phyloP scores from a whole-genome alignment of 2,888 invertebrate species.

The Lepas anatifera region DNA sequence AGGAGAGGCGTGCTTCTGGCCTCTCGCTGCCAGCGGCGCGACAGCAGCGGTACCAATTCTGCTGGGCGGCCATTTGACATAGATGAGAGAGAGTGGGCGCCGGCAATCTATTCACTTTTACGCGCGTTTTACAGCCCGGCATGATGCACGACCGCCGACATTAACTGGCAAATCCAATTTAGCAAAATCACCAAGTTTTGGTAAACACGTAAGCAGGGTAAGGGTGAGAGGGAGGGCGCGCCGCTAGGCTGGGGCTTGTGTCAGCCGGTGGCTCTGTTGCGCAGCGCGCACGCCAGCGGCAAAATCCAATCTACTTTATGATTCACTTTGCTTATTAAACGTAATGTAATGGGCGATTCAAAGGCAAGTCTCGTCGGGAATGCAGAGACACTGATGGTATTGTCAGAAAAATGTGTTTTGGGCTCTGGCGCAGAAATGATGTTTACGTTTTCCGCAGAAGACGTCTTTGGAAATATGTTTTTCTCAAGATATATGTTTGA shows the following conservation, averaged over 20 bases:
- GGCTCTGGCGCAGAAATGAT: too few species aligned
- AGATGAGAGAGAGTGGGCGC: not conserved
- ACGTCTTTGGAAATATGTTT: too few species aligned
- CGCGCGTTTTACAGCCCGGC: not conserved
- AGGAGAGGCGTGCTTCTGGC: too few species aligned
- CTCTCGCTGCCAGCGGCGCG: too few species aligned
- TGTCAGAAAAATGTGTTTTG: too few species aligned
- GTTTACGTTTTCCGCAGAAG: too few species aligned
- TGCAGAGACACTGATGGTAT: too few species aligned
- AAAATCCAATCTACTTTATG: conserved; percentile 11
- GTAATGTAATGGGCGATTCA: conserved; percentile 9
- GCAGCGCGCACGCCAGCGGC: not conserved
- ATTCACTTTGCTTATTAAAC: conserved; percentile 12
- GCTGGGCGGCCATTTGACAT: too few species aligned
- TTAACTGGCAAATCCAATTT: conserved; percentile 9
- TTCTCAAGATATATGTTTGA: too few species aligned
- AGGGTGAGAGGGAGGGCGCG: too few species aligned
- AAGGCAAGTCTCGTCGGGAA: not conserved
- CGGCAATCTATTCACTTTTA: conserved; percentile 5
- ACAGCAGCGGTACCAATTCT: too few species aligned
- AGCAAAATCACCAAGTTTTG: not conserved
- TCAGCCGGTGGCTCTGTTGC: not conserved
- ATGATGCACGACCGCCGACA: not conserved
- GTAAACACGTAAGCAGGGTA: not conserved
- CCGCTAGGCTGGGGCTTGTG: not conserved